These are phyloP conservation scores for Actenoides hombroni DNA, from an alignment of 2,113 vertebrate genomes.

Conservation along the genomic window DNA sequence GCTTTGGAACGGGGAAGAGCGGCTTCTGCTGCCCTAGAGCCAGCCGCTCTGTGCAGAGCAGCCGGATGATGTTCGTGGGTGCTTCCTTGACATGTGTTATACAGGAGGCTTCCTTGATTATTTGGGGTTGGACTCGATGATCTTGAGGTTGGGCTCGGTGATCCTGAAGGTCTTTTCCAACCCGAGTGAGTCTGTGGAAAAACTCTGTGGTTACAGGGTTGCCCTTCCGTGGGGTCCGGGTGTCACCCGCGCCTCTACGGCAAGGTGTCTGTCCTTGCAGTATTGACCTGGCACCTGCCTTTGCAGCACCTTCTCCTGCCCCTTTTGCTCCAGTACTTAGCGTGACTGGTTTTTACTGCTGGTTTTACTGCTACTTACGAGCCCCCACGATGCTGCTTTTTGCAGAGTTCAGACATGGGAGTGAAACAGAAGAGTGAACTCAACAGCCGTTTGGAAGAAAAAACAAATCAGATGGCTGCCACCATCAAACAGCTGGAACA, in stretches of 20 bases:
- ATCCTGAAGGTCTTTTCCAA: too few relatives aligned
- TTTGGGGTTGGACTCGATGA: too few relatives aligned
- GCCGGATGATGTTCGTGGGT: background rate
- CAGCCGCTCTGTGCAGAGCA: background rate
- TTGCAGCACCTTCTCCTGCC: background rate
- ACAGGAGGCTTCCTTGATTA: background rate
- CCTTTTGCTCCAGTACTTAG: too few relatives aligned
- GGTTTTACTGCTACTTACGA: background rate
- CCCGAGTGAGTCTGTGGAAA: too few relatives aligned
- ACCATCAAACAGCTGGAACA: conserved; percentile 94
- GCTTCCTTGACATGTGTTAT: background rate
- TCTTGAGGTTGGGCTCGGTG: too few relatives aligned
- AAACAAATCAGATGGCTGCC: conserved; percentile 94
- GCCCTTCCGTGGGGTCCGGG: background rate
- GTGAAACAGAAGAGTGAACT: conserved; percentile 93
- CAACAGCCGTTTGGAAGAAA: conserved; percentile 92
- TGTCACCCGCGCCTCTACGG: rapidly evolving
- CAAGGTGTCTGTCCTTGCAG: background rate
- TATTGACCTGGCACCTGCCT: background rate
- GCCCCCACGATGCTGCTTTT: background rate
- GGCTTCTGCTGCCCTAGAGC: background rate
- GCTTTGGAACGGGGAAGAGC: background rate
- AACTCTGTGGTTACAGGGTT: background rate
- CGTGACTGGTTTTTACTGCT: background rate
- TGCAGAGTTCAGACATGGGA: conserved; percentile 85